Base-by-base conservation (phyloP, 1,140 invertebrate genomes). In the Arctopsyche grandis region DNA sequence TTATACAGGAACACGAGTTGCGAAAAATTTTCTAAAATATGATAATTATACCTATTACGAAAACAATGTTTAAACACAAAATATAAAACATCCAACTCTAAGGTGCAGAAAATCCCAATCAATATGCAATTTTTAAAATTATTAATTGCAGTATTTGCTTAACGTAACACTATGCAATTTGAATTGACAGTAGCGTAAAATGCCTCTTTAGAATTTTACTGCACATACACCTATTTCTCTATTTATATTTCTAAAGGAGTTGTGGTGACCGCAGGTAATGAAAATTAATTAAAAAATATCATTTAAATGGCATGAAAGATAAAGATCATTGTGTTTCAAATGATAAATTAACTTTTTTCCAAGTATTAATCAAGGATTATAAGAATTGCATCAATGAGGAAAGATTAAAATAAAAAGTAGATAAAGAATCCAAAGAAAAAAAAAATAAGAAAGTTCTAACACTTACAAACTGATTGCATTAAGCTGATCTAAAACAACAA, bases 81-180 rank as follows among this genome's bases (percentile, higher is more conserved):
- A 74, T 74, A 79, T 24, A 82, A 79, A 78, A 82, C 81, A 82
- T 82, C 80, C 81, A 82, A 78, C 66, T 80, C 81, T 82, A 82
- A 82, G 77, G 81, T 82, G 81, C 81, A 82, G 58, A 82, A 80
- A 81, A 82, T 77, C 79, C 79, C 81, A 82, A 79, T 80, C 81
- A 82, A 79, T 80, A 80, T 80, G 81, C 79, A 82, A 56, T 77
- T 66, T 66, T 29, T 66, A 78, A 76, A 77, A 63, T 78, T 81
- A 78, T 70, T 73, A 81, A 81, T 75, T 81, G 73, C 60, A 48
- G 9, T 79, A 69, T 79, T 79, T 80, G 79, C 79, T 80, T 80
- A 75, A 77, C 76, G 71, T 74, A 74, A 56, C 29, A 76, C 21
- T 76, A 77, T 80, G 75, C 52, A 77, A 63, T 38, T 58, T 60